Percentiles rank a stretch among this genome's conserved stretches.
Conservation (phyloP, 2,797 vertebrate genomes). For the Melanotaenia trifasciata region DNA sequence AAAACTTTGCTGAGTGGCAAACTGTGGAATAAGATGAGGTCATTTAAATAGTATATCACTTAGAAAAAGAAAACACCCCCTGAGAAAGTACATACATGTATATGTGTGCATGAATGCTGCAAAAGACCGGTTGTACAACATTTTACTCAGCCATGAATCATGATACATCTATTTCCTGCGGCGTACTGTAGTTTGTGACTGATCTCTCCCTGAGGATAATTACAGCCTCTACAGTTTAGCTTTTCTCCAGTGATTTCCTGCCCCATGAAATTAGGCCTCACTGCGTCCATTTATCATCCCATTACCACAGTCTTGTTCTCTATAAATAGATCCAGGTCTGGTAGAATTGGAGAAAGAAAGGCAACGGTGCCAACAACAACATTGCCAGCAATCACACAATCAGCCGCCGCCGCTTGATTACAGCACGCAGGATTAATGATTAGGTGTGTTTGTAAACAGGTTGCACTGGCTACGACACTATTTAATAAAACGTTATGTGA, state of each 20-base stretch:
- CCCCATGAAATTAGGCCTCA: conserved; percentile 78
- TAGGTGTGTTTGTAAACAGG: conserved; percentile 50
- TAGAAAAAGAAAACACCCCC: conserved; percentile 1
- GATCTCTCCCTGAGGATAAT: conserved; percentile 81
- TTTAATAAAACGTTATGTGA: no score
- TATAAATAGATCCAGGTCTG: conserved; percentile 78
- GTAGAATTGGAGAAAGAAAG: conserved; percentile 44
- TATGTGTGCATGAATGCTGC: conserved; percentile 29
- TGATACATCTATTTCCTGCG: conserved; percentile 69
- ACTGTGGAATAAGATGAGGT: conserved; percentile 47
- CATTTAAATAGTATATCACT: conserved; percentile 39
- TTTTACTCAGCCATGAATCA: conserved; percentile 62
- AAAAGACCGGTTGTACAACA: conserved; percentile 49
- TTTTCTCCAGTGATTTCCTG: conserved; percentile 82
- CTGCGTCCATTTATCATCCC: conserved; percentile 80
- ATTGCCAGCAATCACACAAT: conserved; percentile 60
- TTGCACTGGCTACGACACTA: conserved; percentile 19
- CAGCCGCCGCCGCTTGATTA: conserved; percentile 65
- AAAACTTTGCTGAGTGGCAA: conserved; percentile 45
- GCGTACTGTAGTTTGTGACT: conserved; percentile 60
- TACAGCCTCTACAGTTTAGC: conserved; percentile 77
- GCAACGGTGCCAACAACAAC: conserved; percentile 65
- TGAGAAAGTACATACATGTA: conserved; percentile 29
- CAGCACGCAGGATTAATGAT: conserved; percentile 59
- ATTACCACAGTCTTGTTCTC: conserved; percentile 70